Percentiles rank a stretch among this genome's conserved stretches.
phyloP scores from a whole-genome alignment of 2,113 vertebrate species.

The Heliornis fulica region DNA sequence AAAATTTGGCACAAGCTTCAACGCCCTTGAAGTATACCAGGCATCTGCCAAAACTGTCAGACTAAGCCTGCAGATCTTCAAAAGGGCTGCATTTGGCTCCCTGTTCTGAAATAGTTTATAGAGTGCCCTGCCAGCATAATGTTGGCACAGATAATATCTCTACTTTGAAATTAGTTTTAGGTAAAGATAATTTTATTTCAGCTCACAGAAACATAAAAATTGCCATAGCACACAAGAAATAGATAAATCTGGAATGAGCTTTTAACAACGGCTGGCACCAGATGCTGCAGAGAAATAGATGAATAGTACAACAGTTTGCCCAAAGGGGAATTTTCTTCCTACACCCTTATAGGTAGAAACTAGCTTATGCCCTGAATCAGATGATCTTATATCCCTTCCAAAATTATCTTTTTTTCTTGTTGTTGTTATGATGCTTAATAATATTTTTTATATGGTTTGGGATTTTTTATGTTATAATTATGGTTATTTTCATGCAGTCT shows the following conservation, averaged over 20 bases:
- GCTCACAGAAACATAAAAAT: constrained; percentile 3
- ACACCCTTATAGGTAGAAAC: not conserved
- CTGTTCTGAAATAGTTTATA: constrained; percentile 17
- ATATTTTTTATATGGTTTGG: not conserved
- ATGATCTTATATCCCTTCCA: not conserved
- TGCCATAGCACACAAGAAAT: not conserved
- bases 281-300: not conserved
- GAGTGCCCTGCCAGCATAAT: constrained; percentile 4
- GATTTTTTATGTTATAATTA: not conserved
- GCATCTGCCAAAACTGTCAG: constrained; percentile 55
- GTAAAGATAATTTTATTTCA: constrained; percentile 48
- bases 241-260: not conserved
- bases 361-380: not conserved
- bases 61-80: constrained; percentile 61
- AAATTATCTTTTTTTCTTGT: not conserved
- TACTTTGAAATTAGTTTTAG: constrained; percentile 58
- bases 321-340: not conserved
- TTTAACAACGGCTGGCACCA: not conserved
- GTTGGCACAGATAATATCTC: not conserved
- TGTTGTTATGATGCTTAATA: not conserved
- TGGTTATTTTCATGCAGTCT: not conserved
- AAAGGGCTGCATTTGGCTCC: constrained; percentile 45
- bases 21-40: constrained; percentile 41
- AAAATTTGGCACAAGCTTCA: constrained; percentile 54
- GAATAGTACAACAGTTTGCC: not conserved